These are phyloP conservation scores for Calephelis perditalis DNA, from an alignment of 2,888 invertebrate genomes.

Conservation along the genomic window DNA sequence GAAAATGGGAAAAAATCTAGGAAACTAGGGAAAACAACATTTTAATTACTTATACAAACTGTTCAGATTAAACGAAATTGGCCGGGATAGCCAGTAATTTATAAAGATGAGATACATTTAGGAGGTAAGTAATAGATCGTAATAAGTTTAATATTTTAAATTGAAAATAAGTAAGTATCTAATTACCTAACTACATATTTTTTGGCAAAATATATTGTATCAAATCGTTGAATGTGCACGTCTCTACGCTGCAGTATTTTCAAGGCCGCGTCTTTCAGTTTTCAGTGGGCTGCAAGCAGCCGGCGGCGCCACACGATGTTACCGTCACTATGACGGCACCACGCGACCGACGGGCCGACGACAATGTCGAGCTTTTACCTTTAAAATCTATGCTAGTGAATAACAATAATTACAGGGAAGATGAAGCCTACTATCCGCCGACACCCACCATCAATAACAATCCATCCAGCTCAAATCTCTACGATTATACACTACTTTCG, in stretches of 20 bases:
- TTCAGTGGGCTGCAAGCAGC: constrained; percentile 56
- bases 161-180: too few relatives aligned
- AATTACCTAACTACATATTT: too few relatives aligned
- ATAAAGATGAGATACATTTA: too few relatives aligned
- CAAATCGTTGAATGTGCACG: constrained; percentile 7
- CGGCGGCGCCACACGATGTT: constrained; percentile 52
- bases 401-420: constrained; percentile 62
- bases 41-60: too few relatives aligned
- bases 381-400: constrained; percentile 67
- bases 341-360: constrained; percentile 53
- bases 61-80: too few relatives aligned
- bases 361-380: constrained; percentile 65
- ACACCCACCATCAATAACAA: constrained; percentile 49
- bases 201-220: background rate
- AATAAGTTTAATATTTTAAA: too few relatives aligned
- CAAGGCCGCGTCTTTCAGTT: constrained; percentile 36
- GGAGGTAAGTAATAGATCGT: too few relatives aligned
- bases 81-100: too few relatives aligned
- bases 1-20: too few relatives aligned
- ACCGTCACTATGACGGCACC: constrained; percentile 56
- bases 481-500: constrained; percentile 66
- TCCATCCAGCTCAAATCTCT: constrained; percentile 57
- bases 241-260: constrained; percentile 37
- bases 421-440: constrained; percentile 63
- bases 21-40: too few relatives aligned